Evolutionary conservation across 2,113 vertebrate genomes (phyloP).

Genomic region (Salminus brasiliensis): DNA sequence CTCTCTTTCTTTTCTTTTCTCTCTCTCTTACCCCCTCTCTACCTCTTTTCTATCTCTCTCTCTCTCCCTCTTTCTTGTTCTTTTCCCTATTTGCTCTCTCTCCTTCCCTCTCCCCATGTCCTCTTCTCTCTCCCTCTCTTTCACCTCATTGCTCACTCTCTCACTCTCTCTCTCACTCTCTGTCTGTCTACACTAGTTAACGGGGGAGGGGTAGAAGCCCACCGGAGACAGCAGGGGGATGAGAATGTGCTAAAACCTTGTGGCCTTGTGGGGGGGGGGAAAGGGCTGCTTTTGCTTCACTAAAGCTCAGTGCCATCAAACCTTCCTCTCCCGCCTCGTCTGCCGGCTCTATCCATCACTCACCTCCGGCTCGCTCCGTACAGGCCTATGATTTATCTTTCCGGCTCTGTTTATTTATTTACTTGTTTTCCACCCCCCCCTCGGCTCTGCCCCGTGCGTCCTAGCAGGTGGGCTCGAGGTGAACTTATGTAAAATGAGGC

Average conservation of each 20-base stretch:
- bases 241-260: conserved; percentile 40
- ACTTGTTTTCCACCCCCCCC: conserved; percentile 10
- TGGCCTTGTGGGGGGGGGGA: conserved; percentile 29
- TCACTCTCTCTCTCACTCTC: neutral
- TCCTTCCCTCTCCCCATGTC: neutral
- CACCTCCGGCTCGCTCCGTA: conserved; percentile 2
- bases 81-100: neutral
- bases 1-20: neutral
- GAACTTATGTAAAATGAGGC: conserved; percentile 46
- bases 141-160: neutral
- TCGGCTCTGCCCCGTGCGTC: conserved; percentile 1
- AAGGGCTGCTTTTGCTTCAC: conserved; percentile 9
- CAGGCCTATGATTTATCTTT: conserved; percentile 49
- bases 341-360: conserved; percentile 43
- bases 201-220: neutral
- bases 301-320: conserved; percentile 22
- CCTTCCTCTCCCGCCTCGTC: conserved; percentile 17
- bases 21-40: too few species aligned
- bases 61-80: neutral
- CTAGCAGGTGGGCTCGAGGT: conserved; percentile 48
- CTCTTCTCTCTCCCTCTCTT: neutral
- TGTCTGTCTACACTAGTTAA: neutral
- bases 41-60: too few species aligned
- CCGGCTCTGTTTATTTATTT: conserved; percentile 56
- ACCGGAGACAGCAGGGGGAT: conserved; percentile 14